phyloP scores from a whole-genome alignment of 2,888 invertebrate genomes.

The Halocaridina rubra region DNA sequence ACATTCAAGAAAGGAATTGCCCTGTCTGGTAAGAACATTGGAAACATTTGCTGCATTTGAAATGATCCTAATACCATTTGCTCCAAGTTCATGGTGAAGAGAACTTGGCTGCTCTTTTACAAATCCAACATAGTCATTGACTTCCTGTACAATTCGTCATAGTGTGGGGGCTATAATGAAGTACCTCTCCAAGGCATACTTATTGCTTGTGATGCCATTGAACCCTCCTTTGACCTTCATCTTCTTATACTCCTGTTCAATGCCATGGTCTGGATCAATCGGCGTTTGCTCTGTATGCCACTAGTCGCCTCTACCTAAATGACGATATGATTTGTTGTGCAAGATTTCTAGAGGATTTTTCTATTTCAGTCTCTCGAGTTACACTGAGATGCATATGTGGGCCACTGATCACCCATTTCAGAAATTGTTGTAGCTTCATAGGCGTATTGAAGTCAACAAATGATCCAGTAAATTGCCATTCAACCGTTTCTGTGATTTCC shows the following conservation, averaged over 20 bases:
- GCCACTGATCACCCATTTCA: too few relatives aligned
- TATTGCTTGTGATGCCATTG: background rate
- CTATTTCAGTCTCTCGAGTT: too few relatives aligned
- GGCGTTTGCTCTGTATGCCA: too few relatives aligned
- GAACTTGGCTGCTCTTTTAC: background rate
- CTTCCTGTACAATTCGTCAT: background rate
- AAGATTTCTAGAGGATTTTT: too few relatives aligned
- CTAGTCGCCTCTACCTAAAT: too few relatives aligned
- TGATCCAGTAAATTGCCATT: too few relatives aligned
- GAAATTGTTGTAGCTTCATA: too few relatives aligned
- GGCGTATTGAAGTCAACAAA: too few relatives aligned
- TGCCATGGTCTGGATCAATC: slow-evolving; percentile 2
- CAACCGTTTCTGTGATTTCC: too few relatives aligned
- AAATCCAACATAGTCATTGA: slow-evolving; percentile 15
- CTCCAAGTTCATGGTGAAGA: background rate
- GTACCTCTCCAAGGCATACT: background rate
- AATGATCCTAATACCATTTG: background rate
- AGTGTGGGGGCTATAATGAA: slow-evolving; percentile 26
- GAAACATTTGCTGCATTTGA: background rate
- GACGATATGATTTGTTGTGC: too few relatives aligned
- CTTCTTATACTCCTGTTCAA: slow-evolving; percentile 3
- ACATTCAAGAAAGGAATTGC: background rate
- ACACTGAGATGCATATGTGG: too few relatives aligned
- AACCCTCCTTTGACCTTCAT: slow-evolving; percentile 10
- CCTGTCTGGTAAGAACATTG: background rate